Evolutionary conservation across 2,113 vertebrate species (phyloP).

Genomic region (Vidua chalybeata): DNA sequence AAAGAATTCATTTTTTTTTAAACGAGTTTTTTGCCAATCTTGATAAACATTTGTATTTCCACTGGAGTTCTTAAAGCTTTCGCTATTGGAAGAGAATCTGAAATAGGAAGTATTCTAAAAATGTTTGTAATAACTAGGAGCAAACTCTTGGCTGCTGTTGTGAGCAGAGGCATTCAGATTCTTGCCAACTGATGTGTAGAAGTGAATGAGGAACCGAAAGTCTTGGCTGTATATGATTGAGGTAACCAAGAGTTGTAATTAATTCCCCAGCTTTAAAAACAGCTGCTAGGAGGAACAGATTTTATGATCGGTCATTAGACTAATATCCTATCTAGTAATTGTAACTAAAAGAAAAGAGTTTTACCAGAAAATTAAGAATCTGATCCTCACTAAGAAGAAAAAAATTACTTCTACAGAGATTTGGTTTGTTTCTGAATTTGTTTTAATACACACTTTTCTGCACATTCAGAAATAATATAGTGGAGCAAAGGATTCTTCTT

Average conservation of each 20-base stretch:
- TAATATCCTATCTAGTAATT: background rate
- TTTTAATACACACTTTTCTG: background rate
- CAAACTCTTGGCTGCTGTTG: background rate
- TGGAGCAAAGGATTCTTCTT: background rate
- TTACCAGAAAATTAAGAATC: background rate
- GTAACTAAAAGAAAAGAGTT: background rate
- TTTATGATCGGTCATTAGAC: background rate
- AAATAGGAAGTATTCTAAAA: conserved; percentile 5
- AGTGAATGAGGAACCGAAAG: background rate
- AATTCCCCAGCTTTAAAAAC: conserved; percentile 13
- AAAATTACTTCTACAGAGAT: background rate
- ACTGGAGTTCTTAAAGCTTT: background rate
- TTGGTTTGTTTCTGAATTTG: background rate
- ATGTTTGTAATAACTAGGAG: background rate
- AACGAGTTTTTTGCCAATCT: background rate
- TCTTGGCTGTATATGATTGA: background rate
- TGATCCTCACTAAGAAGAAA: background rate
- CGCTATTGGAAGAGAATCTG: background rate
- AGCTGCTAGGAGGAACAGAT: background rate
- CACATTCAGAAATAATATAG: background rate
- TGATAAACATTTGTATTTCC: background rate
- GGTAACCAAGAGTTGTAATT: background rate
- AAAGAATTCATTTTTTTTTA: background rate
- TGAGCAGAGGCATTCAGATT: background rate
- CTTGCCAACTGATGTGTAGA: background rate